Evolutionary conservation across 2,888 invertebrate species (phyloP), one percentile per base, ranked within the genome.

Genomic region (Selenia dentaria): DNA sequence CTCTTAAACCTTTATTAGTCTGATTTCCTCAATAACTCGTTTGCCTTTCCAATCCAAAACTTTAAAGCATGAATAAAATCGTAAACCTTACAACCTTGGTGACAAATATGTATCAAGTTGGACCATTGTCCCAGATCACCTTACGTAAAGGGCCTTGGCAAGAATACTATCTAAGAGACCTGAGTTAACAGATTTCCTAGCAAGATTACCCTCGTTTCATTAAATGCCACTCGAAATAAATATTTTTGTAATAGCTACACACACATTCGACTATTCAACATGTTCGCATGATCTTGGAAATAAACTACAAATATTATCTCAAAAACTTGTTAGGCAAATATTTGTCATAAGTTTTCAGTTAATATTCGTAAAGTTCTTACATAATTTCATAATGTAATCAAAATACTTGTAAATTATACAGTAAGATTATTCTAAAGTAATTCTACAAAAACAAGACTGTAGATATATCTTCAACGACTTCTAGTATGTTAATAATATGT

Each of bases 41-140:
- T 55, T 45, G 29, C 50, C 52, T 52, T 55, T 44, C 49, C 47
- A 56, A 51, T 44, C 22, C 33, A 34, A 49, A 14, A 50, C 35
- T 25, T 36, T 11, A 37, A 36, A 37, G 8, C 25, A 1, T 3
- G 6, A 35, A 39, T 52, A 44, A 34, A 51, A 49, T 40, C 41
- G 51, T 50, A 45, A 54, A 44, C 13, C 42, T 32, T 29, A 29
- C 34, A 56, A 42, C 70, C 72, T 70, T 69, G 64, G 40, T 40
- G 40, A 47, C 51, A 57, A 49, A 58, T 57, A 56, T 59, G 51
- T 54, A 58, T 57, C 46, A 54, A 64, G 51, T 59, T 41, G 40
- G 53, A 42, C 54, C 51, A 61, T 64, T 64, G 62, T 64, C 65
- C 60, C 53, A 64, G 49, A 67, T 68, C 59, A 9, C 1, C 9